Evolutionary conservation across 2,797 vertebrate species (phyloP).

Genomic region (Rhinoraja longicauda): DNA sequence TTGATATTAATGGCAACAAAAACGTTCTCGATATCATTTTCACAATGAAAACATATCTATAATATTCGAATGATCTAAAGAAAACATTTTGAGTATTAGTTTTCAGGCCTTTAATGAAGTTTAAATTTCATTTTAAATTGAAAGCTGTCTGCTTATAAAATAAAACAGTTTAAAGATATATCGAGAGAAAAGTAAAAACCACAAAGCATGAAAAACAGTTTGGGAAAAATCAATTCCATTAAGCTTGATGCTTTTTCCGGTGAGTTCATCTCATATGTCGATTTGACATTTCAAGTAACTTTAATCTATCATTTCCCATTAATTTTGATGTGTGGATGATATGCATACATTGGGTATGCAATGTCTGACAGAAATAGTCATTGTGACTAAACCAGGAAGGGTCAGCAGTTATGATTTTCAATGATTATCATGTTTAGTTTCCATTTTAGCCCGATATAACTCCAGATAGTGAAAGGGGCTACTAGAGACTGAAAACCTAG

Average conservation of each 20-base stretch:
- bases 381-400: neutral
- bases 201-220: slow-evolving; percentile 19
- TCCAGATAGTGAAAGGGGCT: neutral
- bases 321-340: slow-evolving; percentile 25
- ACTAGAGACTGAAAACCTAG: neutral
- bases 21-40: slow-evolving; percentile 55
- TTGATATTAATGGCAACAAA: slow-evolving; percentile 51
- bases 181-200: slow-evolving; percentile 18
- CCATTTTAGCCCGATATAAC: neutral
- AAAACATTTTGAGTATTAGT: neutral
- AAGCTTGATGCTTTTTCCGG: slow-evolving; percentile 27
- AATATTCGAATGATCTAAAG: neutral
- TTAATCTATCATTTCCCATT: slow-evolving; percentile 34
- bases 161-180: neutral
- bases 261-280: slow-evolving; percentile 26
- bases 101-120: slow-evolving; percentile 22
- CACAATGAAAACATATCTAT: neutral
- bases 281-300: slow-evolving; percentile 30
- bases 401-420: neutral
- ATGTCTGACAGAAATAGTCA: neutral
- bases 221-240: slow-evolving; percentile 33
- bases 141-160: slow-evolving; percentile 16
- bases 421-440: neutral
- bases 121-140: slow-evolving; percentile 19
- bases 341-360: neutral